These are phyloP conservation scores for Lates japonicus DNA, from an alignment of 2,797 vertebrate species.

Conservation along the genomic window DNA sequence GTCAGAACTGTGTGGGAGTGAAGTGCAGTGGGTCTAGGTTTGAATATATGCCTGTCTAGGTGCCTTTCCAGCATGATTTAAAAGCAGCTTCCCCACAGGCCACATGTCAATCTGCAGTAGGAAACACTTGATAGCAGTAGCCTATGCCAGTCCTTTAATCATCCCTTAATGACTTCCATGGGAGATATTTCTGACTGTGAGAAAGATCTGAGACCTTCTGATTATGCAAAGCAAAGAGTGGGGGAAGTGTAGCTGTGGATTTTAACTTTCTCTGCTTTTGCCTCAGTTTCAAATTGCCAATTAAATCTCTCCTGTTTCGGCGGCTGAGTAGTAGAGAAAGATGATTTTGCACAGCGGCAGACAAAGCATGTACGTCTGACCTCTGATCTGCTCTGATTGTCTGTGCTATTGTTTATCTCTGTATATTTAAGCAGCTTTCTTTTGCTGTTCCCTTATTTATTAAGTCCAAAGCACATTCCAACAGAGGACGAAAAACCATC, in stretches of 20 bases:
- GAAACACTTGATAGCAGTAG: slow-evolving; percentile 10
- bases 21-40: background rate
- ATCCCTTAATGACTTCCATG: slow-evolving; percentile 35
- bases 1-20: slow-evolving; percentile 32
- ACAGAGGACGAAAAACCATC: background rate
- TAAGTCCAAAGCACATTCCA: slow-evolving; percentile 14
- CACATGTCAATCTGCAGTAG: slow-evolving; percentile 22
- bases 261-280: slow-evolving; percentile 10
- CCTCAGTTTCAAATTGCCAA: slow-evolving; percentile 31
- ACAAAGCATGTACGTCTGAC: slow-evolving; percentile 9
- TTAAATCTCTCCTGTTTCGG: slow-evolving; percentile 38
- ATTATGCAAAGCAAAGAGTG: slow-evolving; percentile 40
- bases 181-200: slow-evolving; percentile 22
- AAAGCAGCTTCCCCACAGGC: slow-evolving; percentile 29
- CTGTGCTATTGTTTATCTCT: slow-evolving; percentile 36
- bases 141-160: slow-evolving; percentile 35
- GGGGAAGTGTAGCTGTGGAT: slow-evolving; percentile 12
- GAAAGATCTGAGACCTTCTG: slow-evolving; percentile 21
- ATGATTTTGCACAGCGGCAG: slow-evolving; percentile 11
- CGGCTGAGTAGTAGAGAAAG: slow-evolving; percentile 20
- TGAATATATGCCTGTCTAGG: background rate
- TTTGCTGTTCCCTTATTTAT: slow-evolving; percentile 33
- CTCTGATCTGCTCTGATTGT: slow-evolving; percentile 53
- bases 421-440: slow-evolving; percentile 55
- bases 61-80: slow-evolving; percentile 6